These are phyloP conservation scores for Hyles lineata DNA, from an alignment of 2,888 invertebrate genomes.

Conservation along the genomic window DNA sequence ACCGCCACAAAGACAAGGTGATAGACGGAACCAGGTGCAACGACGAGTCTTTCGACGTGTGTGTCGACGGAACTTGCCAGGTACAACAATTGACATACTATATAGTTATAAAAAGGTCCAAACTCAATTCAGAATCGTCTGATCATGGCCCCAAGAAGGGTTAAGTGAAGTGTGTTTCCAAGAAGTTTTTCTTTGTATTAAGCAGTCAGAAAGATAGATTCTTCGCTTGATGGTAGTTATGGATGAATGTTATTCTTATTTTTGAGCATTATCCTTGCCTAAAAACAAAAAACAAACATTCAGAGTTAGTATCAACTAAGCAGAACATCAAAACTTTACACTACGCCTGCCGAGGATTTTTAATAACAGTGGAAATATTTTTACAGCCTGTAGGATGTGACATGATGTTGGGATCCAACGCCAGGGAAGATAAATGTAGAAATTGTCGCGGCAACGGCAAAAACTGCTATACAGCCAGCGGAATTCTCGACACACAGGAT, in stretches of 20 bases:
- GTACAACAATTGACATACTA: constrained; percentile 70
- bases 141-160: too few relatives aligned
- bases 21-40: constrained; percentile 93
- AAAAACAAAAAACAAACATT: too few relatives aligned
- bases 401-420: constrained; percentile 94
- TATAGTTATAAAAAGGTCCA: background rate
- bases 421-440: constrained; percentile 95
- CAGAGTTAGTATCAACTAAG: too few relatives aligned
- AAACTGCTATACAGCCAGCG: constrained; percentile 92
- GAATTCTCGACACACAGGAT: constrained; percentile 89
- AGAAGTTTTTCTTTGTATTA: too few relatives aligned
- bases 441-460: constrained; percentile 96
- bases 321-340: too few relatives aligned
- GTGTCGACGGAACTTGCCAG: constrained; percentile 97
- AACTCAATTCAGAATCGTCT: too few relatives aligned
- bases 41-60: constrained; percentile 94
- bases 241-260: too few relatives aligned
- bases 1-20: constrained; percentile 92
- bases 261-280: too few relatives aligned
- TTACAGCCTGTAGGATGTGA: constrained; percentile 96
- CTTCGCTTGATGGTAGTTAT: too few relatives aligned
- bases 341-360: background rate
- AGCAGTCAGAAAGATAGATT: too few relatives aligned
- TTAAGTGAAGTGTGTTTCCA: too few relatives aligned
- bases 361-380: background rate